These are phyloP conservation scores for Diaprepes abbreviatus DNA, from an alignment of 2,888 invertebrate species.

Conservation along the genomic window DNA sequence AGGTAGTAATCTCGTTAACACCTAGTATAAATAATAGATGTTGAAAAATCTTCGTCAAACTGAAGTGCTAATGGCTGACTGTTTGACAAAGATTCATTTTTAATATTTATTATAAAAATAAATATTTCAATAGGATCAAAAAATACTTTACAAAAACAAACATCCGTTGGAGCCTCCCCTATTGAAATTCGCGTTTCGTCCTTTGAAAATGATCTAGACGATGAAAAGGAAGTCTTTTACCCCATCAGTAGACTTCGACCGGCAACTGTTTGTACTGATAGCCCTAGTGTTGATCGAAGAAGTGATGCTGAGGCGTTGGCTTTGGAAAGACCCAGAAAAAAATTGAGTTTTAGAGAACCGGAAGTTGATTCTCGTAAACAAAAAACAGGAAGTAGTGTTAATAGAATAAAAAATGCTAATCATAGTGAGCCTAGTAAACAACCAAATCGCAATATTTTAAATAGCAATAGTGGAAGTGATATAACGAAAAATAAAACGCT, in stretches of 20 bases:
- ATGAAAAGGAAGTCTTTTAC: slow-evolving; percentile 42
- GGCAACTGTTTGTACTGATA: slow-evolving; percentile 63
- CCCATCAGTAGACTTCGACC: slow-evolving; percentile 59
- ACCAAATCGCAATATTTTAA: slow-evolving; percentile 3
- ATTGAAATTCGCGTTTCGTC: slow-evolving; percentile 60
- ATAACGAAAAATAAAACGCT: slow-evolving; percentile 7
- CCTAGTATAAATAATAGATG: too few relatives aligned
- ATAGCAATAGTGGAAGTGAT: slow-evolving; percentile 4
- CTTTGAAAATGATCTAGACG: slow-evolving; percentile 52
- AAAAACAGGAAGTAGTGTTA: background rate
- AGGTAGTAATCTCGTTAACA: too few relatives aligned
- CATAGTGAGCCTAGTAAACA: slow-evolving; percentile 11
- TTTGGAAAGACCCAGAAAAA: slow-evolving; percentile 81
- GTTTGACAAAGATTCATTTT: too few relatives aligned
- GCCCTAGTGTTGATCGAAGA: slow-evolving; percentile 62
- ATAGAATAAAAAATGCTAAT: slow-evolving; percentile 1
- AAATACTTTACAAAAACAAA: slow-evolving; percentile 62
- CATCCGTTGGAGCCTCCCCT: slow-evolving; percentile 64
- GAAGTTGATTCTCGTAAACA: slow-evolving; percentile 69
- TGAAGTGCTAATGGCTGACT: too few relatives aligned
- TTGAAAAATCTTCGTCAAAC: too few relatives aligned
- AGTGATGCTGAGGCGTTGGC: slow-evolving; percentile 66
- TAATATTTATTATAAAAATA: too few relatives aligned
- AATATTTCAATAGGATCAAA: slow-evolving; percentile 21
- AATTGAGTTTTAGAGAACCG: slow-evolving; percentile 89